phyloP scores from a whole-genome alignment of 2,797 vertebrate genomes.

The Xenops minutus region DNA sequence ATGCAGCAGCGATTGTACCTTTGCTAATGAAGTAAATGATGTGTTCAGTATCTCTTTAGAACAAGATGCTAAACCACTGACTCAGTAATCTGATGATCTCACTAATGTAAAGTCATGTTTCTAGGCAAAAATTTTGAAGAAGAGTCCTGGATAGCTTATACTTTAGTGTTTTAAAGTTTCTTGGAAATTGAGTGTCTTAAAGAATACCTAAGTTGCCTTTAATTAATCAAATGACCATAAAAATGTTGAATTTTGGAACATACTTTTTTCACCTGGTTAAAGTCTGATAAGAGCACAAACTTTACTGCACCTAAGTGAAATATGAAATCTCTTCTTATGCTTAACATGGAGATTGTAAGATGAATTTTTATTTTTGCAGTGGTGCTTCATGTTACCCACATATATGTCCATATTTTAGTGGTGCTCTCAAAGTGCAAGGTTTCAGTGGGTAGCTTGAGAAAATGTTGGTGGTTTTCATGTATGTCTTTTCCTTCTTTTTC shows the following conservation, averaged over 20 bases:
- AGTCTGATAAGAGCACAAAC: neutral
- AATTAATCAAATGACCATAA: neutral
- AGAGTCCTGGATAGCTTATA: neutral
- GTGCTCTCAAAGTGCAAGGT: neutral
- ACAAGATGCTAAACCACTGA: neutral
- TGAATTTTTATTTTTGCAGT: neutral
- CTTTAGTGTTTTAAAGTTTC: neutral
- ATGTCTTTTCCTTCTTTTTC: neutral
- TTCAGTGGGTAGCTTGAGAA: neutral
- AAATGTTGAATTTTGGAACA: neutral
- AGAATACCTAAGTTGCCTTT: neutral
- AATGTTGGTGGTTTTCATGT: neutral
- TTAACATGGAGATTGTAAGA: neutral
- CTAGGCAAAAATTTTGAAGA: neutral
- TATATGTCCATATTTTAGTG: neutral
- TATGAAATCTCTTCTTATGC: neutral
- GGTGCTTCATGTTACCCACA: neutral
- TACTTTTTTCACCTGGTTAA: neutral
- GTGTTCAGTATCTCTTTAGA: neutral
- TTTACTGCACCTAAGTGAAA: neutral
- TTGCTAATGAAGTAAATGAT: neutral
- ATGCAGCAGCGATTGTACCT: neutral
- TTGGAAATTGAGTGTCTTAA: neutral
- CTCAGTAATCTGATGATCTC: neutral
- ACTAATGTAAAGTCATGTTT: neutral